phyloP scores from a whole-genome alignment of 2,888 invertebrate species.

The Zygaena filipendulae region DNA sequence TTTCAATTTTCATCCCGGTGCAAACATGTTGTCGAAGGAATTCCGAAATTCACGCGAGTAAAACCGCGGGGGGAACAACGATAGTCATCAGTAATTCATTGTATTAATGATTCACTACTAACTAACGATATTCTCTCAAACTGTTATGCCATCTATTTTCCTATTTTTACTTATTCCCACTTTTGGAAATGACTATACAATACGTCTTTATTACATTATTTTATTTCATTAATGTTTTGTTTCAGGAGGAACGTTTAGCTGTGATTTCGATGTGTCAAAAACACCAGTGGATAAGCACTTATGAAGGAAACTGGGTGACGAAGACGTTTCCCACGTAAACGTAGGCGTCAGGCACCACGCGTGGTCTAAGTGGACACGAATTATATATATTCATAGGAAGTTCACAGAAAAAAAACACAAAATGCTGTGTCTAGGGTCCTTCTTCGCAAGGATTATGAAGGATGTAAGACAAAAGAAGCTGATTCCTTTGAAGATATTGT shows the following conservation, averaged over 20 bases:
- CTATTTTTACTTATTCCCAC: no score
- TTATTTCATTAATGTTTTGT: no score
- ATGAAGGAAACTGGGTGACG: constrained; percentile 37
- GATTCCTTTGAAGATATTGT: constrained; percentile 77
- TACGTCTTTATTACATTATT: no score
- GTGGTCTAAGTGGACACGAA: constrained; percentile 6
- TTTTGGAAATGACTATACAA: no score
- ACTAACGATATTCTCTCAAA: no score
- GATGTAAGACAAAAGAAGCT: constrained; percentile 79
- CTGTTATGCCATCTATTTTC: no score
- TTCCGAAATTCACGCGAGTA: no score
- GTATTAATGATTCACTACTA: no score
- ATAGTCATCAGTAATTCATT: no score
- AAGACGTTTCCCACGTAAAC: constrained; percentile 41
- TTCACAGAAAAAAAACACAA: constrained; percentile 22
- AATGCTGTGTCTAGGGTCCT: constrained; percentile 71
- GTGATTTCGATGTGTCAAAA: constrained; percentile 47
- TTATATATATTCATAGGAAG: constrained; percentile 4
- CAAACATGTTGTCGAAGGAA: no score
- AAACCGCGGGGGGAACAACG: no score
- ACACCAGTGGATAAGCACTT: constrained; percentile 25
- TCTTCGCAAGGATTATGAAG: constrained; percentile 73
- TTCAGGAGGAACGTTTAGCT: constrained; percentile 29
- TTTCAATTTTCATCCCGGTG: no score
- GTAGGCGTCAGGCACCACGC: constrained; percentile 7